Evolutionary conservation across 2,797 vertebrate species (phyloP).

Genomic region (Silurus aristotelis): DNA sequence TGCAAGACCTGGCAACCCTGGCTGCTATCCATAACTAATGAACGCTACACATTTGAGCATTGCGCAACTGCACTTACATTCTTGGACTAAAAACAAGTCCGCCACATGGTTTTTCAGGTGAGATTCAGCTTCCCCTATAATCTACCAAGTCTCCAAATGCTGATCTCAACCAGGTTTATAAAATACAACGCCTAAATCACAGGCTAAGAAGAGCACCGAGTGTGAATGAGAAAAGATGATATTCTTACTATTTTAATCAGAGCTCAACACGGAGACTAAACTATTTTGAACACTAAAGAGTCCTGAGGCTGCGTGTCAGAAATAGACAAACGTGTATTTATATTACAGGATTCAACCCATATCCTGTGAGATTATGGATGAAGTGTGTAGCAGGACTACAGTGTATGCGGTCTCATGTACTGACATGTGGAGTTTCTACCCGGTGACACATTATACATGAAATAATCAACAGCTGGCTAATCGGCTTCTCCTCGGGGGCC

Average conservation of each 20-base stretch:
- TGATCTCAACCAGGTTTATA: neutral
- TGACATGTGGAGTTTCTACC: neutral
- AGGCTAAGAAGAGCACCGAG: neutral
- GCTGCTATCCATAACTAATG: conserved; percentile 16
- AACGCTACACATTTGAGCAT: conserved; percentile 20
- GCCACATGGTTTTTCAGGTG: neutral
- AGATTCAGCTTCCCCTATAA: neutral
- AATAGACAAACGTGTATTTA: neutral
- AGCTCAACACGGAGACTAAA: neutral
- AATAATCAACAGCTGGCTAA: conserved; percentile 13
- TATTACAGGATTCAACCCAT: neutral
- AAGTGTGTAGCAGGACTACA: neutral
- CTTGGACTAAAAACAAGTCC: conserved; percentile 28
- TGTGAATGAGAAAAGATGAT: conserved; percentile 27
- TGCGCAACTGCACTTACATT: conserved; percentile 28
- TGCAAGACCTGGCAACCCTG: conserved; percentile 20
- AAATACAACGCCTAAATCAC: neutral
- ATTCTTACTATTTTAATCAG: conserved; percentile 18
- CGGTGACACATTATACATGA: conserved; percentile 10
- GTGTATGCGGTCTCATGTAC: conserved; percentile 1
- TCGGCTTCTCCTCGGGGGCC: too few species aligned
- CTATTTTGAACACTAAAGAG: neutral
- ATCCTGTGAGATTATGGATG: neutral
- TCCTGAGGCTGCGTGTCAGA: neutral
- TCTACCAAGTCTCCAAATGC: neutral